Base-by-base conservation (phyloP, 53 echinoderm and acorn worm species). In the Holothuria scabra region DNA sequence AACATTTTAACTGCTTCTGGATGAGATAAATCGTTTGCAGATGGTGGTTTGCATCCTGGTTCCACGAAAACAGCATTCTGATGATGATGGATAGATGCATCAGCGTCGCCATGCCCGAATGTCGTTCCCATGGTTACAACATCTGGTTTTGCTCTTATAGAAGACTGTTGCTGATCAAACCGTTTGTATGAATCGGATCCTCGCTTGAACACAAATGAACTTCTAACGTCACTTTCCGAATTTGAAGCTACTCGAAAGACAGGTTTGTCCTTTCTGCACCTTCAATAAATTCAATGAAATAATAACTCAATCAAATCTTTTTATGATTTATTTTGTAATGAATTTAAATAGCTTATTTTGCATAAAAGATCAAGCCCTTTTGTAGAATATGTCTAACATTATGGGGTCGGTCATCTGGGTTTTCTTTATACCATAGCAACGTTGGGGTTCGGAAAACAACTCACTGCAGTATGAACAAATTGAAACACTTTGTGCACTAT, bases 181-280 rank as follows among this genome's bases (percentile, higher is more conserved):
- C 28, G 28, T 16, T 32, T 29, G n/a, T 78, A 78, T 8, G 78
- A 78, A 31, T 78, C 78, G 21, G 78, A 78, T 32, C 78, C 78
- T n/a, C 78, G 56, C 11, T 31, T 16, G 32, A 78, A 78, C 19
- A 78, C 26, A 55, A 78, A 78, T 11, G 78, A 78, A 28, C 78
- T 78, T 56, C 57, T 25, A 1, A 56, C 30, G 24, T 25, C 78
- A 14, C 59, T 58, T 58, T 78, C 31, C 12, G 49, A 4, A 23
- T 5, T 16, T 16, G 49, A 25, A n/a, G 29, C 32, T 26, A 78
- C 34, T 29, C 78, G 28, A 58, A 78, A 78, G 1, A 78, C 21
- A 21, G 78, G 78, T 33, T 56, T 78, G 16, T 46, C 1, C 32
- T 28, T 78, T 31, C 57, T 78, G 58, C 57, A 56, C 18, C 78